Percentiles rank a stretch among this genome's conserved stretches.
Conservation (phyloP, 2,113 vertebrate genomes). For the Ammodytes marinus region DNA sequence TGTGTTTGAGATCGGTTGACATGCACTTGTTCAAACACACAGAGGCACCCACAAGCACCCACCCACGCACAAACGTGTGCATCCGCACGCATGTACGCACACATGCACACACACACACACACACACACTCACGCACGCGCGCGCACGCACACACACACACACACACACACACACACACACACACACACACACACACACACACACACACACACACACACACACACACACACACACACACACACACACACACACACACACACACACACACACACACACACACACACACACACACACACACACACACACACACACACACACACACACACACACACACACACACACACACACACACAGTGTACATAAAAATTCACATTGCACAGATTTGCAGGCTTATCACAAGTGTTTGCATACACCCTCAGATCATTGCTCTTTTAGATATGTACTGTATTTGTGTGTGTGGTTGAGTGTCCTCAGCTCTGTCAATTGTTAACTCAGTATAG, state of each 20-base stretch:
- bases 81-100: not conserved
- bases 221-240: not conserved
- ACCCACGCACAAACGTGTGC: not conserved
- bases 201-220: not conserved
- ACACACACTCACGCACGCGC: not conserved
- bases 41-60: not conserved
- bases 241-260: not conserved
- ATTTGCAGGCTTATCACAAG: conserved; percentile 53
- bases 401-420: conserved; percentile 56
- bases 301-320: too few relatives aligned
- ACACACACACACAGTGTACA: not conserved
- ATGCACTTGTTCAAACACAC: not conserved
- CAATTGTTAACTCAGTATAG: conserved; percentile 71
- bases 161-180: not conserved
- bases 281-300: too few relatives aligned
- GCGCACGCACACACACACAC: conserved; percentile 1
- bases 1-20: not conserved
- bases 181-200: not conserved
- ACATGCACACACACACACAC: not conserved
- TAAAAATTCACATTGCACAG: conserved; percentile 15
- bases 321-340: conserved; percentile 1
- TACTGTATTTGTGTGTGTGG: conserved; percentile 10
- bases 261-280: too few relatives aligned
- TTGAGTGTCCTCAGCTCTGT: conserved; percentile 65
- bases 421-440: conserved; percentile 55